Evolutionary conservation across 2,113 vertebrate genomes (phyloP), one percentile per base, ranked within the genome.

Genomic region (Pedetes capensis): DNA sequence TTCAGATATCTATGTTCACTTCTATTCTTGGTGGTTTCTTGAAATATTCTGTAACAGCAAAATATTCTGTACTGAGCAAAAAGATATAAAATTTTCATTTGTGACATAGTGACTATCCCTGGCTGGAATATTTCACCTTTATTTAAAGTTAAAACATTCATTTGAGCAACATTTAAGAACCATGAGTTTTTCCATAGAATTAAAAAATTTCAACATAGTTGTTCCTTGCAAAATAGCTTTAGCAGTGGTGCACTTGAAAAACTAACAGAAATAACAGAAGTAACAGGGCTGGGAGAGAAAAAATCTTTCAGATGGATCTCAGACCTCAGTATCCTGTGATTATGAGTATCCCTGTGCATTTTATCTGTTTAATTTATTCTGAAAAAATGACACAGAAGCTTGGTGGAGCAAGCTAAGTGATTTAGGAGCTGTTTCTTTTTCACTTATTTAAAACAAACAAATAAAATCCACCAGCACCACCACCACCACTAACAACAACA

Each of bases 201-300:
- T 95, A 84, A 93, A 93, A 51, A 89, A 90, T 53, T 89, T 95
- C 32, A 78, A 44, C 22, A 87, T 29, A 79, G 39, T 74, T 87
- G n/a, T 51, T 92, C 27, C 44, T 91, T 85, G 37, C 32, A 91
- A 94, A 96, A 96, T 74, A 91, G 66, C 88, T 96, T 96, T 64
- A 89, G 39, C 49, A 79, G 63, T 88, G 6, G 39, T 42, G 9
- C 10, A 8, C 16, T 89, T 89, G 29, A 89, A 94, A 95, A 89
- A 69, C 34, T 69, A 89, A 63, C 59, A 63, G 84, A 87, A 90
- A 93, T 61, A 53, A 47, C 90, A 44, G 18, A 8, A 83, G 63
- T 68, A 42, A 18, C 55, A 68, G 42, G 14, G 13, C 29, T 71
- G 81, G 85, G 22, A 79, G 59, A 64, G 69, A 37, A 25, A 7